These are phyloP conservation scores for Sebastes melanostomus DNA, from an alignment of 2,797 vertebrate species.

Conservation along the genomic window DNA sequence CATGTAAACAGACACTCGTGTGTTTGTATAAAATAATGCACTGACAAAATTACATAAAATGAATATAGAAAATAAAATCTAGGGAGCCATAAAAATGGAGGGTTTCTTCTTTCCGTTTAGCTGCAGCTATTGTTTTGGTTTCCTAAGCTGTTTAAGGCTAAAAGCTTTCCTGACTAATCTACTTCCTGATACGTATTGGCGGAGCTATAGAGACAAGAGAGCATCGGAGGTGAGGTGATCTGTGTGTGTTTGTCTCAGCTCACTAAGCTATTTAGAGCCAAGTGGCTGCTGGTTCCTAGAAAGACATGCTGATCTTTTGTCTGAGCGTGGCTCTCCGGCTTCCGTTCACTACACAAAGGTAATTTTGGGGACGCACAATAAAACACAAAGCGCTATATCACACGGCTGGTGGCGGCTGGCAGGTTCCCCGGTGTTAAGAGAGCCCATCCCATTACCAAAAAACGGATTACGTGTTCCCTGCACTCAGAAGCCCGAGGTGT, in stretches of 20 bases:
- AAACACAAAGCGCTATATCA: conserved; percentile 4
- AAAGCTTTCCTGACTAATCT: conserved; percentile 46
- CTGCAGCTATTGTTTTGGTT: conserved; percentile 21
- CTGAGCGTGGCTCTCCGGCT: background rate
- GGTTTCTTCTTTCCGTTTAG: background rate
- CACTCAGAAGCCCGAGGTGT: conserved; percentile 4
- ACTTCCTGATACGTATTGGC: conserved; percentile 34
- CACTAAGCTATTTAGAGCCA: conserved; percentile 43
- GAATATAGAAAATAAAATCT: background rate
- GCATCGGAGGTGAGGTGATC: conserved; percentile 24
- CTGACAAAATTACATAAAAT: background rate
- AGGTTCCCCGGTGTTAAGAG: background rate
- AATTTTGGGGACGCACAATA: background rate
- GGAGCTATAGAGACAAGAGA: conserved; percentile 12
- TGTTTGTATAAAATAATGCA: no score
- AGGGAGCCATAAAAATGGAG: background rate
- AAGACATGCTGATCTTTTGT: conserved; percentile 48
- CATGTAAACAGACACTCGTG: no score
- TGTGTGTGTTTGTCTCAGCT: conserved; percentile 24
- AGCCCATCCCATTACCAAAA: conserved; percentile 27
- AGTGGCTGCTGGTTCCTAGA: conserved; percentile 11
- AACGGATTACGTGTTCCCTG: conserved; percentile 17
- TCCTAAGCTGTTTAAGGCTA: conserved; percentile 9
- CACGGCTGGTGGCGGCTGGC: background rate
- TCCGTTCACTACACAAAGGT: conserved; percentile 13